Evolutionary conservation across 2,888 invertebrate genomes (phyloP), one percentile per base, ranked within the genome.

Genomic region (Synanthedon formicaeformis): DNA sequence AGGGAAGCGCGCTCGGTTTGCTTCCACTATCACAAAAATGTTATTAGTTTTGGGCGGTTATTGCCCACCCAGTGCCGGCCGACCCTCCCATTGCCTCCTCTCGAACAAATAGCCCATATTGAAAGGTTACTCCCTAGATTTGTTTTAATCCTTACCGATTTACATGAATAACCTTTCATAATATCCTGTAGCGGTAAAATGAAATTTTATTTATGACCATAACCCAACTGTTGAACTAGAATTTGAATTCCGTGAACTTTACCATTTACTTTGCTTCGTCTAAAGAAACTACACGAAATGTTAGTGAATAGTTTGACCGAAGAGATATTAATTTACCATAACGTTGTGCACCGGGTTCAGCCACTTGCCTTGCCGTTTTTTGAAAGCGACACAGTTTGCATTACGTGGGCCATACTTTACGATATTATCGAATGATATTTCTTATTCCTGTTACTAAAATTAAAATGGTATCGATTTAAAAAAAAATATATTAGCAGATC

Each of bases 11-110:
- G 76, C 70, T 75, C 76, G 70, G 75, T 74, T 78, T 68, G 67
- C 74, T 77, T 71, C 75, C 69, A 72, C 80, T 81, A 82, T 82
- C 81, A 77, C 78, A 85, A 85, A 84, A 83, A 84, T 85, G 81
- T 83, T 85, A 85, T 85, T 85, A 83, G 84, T 84, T 84, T 83
- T 77, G 76, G 80, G 76, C 71, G 81, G 81, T 78, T 82, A 81
- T 84, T 81, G 81, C 77, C 78, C 77, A 74, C 78, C 78, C 52
- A 65, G 66, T 67, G 71, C 69, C 75, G 69, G 64, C 67, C 73
- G 70, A 69, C 75, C 80, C 77, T 75, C 73, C 63, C 67, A 55
- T 63, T 65, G 67, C 67, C 72, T 67, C 71, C 63, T 71, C 67
- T 69, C 69, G 69, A 69, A 71, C 76, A 77, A 75, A 57, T 60